Evolutionary conservation across 2,113 vertebrate genomes (phyloP), one percentile per base, ranked within the genome.

Genomic region (Plecturocebus donacophilus): DNA sequence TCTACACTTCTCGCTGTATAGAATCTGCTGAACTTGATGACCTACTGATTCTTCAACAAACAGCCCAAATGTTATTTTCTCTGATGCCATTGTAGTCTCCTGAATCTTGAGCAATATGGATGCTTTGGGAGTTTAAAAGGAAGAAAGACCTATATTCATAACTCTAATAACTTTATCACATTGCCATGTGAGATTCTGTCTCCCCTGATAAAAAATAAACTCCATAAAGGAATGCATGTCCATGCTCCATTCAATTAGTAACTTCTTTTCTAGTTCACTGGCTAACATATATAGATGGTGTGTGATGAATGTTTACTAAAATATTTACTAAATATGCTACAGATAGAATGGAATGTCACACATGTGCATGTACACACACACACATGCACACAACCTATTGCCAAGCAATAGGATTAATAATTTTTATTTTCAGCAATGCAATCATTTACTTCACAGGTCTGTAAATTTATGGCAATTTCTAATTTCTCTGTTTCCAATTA

Each of bases 161-260:
- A 19, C 6, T 92, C 49, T 81, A 75, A 66, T 56, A 95, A 87
- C 12, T 86, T 92, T 40, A 49, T 70, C 42, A 61, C 40, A 93
- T 12, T 76, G 9, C 73, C 88, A 87, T 83, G 61, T 56, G 40
- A 90, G 76, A 90, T 4, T 54, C 10, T 25, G 49, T 86, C 40
- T 87, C 54, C 38, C 32, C 45, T 40, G 75, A 91, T 47, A 80
- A 94, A 96, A 97, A 96, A 93, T 89, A 90, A 94, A 80, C 49
- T 89, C 52, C 30, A 87, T 68, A 88, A 91, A 52, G 82, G 45
- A 61, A 90, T 35, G 13, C 17, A 70, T 75, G 10, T 35, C 40
- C 73, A 75, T 30, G 7, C 12, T 75, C 91, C 20, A 73, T 81
- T 77, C 73, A 30, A 93, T 83, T 87, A 83, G 40, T 87, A 64